These are phyloP conservation scores for Pelmatolapia mariae DNA, from an alignment of 2,113 vertebrate genomes.

Conservation along the genomic window DNA sequence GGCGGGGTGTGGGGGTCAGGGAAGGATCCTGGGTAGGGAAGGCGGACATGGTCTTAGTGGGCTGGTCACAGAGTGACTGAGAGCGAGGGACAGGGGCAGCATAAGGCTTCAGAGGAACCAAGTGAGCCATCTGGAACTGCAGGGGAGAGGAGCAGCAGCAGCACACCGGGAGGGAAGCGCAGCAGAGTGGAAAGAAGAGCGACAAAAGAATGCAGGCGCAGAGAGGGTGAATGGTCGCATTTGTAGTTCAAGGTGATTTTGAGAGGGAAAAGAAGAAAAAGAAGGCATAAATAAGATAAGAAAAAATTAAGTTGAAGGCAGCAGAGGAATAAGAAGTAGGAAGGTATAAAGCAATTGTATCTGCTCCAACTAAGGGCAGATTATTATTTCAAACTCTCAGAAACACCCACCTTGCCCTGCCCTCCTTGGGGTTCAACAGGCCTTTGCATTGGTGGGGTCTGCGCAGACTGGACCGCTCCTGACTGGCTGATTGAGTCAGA, in stretches of 20 bases:
- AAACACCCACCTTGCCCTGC: conserved; percentile 81
- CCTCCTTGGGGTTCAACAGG: conserved; percentile 90
- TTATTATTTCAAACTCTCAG: background rate
- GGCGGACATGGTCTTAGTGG: conserved; percentile 85
- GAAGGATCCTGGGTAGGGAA: conserved; percentile 83
- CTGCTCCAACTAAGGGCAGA: background rate
- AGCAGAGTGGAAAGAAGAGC: conserved; percentile 21
- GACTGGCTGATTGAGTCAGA: conserved; percentile 75
- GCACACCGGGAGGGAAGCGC: background rate
- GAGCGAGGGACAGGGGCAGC: conserved; percentile 87
- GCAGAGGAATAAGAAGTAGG: background rate
- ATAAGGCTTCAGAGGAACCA: conserved; percentile 88
- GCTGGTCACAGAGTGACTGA: conserved; percentile 91
- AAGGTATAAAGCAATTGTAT: background rate
- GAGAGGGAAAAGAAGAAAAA: background rate
- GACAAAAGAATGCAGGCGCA: conserved; percentile 9
- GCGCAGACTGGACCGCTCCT: conserved; percentile 69
- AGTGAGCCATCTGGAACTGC: conserved; percentile 89
- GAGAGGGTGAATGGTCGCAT: background rate
- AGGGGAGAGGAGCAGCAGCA: conserved; percentile 11
- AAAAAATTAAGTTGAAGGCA: background rate
- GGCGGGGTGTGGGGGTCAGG: conserved; percentile 68
- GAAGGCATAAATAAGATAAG: conserved; percentile 1
- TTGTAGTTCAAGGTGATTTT: background rate
- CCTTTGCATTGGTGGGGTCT: conserved; percentile 91